phyloP scores from a whole-genome alignment of 2,113 vertebrate genomes.

The Ariopsis seemanni region DNA sequence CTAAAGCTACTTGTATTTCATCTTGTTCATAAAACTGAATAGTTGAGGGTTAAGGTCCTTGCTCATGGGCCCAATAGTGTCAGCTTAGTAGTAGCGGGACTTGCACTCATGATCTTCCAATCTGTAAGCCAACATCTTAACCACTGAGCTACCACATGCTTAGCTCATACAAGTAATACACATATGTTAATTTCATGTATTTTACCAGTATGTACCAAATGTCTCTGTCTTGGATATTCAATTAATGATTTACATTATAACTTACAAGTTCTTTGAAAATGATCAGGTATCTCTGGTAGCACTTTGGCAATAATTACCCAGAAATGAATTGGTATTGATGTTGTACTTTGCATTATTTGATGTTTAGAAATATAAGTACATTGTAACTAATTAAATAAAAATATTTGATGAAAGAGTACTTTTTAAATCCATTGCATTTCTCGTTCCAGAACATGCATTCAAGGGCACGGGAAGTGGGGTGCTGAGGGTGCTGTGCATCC shows the following conservation, averaged over 20 bases:
- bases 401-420: not conserved
- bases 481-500: too few relatives aligned
- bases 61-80: too few relatives aligned
- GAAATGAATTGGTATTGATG: not conserved
- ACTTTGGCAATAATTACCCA: not conserved
- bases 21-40: not conserved
- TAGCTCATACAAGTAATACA: not conserved
- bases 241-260: not conserved
- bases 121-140: not conserved
- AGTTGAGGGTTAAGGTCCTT: too few relatives aligned
- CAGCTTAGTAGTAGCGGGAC: not conserved
- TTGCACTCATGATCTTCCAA: not conserved
- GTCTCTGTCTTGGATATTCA: not conserved
- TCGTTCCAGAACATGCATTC: not conserved
- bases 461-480: too few relatives aligned
- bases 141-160: not conserved
- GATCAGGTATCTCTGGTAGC: not conserved
- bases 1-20: not conserved
- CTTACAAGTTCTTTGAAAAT: too few relatives aligned
- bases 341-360: not conserved
- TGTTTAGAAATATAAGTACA: not conserved
- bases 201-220: not conserved
- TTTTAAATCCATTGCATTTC: not conserved
- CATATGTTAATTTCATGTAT: not conserved
- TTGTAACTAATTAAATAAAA: not conserved